These are phyloP conservation scores for Anhinga rufa DNA, from an alignment of 2,113 vertebrate genomes.

Conservation along the genomic window DNA sequence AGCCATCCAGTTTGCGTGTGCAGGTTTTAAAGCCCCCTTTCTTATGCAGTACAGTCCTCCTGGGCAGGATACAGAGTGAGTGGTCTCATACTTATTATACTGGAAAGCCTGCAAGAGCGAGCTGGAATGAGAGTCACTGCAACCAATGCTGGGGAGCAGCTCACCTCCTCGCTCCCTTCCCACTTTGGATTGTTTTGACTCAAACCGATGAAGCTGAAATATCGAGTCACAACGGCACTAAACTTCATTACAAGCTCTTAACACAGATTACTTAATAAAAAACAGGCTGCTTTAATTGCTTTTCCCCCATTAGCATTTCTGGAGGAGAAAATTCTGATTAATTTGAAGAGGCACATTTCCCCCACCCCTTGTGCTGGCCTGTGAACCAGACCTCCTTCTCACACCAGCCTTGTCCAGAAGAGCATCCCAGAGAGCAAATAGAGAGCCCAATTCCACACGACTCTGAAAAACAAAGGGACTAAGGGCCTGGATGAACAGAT, in stretches of 20 bases:
- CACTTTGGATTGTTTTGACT: constrained; percentile 73
- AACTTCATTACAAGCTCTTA: constrained; percentile 82
- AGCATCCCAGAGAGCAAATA: not conserved
- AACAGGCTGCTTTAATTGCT: constrained; percentile 78
- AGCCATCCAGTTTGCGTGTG: not conserved
- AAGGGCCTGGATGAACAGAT: constrained; percentile 77
- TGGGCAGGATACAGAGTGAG: not conserved
- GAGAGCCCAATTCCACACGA: not conserved
- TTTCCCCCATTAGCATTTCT: constrained; percentile 77
- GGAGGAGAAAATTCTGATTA: constrained; percentile 72
- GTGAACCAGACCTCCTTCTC: not conserved
- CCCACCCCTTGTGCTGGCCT: not conserved
- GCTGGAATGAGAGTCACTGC: not conserved
- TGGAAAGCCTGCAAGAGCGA: not conserved
- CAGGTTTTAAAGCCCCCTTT: not conserved
- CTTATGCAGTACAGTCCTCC: not conserved
- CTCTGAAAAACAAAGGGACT: constrained; percentile 3
- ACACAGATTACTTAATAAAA: constrained; percentile 77
- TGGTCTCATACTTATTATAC: not conserved
- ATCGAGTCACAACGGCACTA: constrained; percentile 72
- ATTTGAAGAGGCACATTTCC: constrained; percentile 61
- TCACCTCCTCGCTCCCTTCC: constrained; percentile 52
- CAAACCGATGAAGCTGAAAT: constrained; percentile 77
- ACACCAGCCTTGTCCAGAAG: not conserved
- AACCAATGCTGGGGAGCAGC: not conserved